These are phyloP conservation scores for Syngnathoides biaculeatus DNA, from an alignment of 2,113 vertebrate genomes.

Conservation along the genomic window DNA sequence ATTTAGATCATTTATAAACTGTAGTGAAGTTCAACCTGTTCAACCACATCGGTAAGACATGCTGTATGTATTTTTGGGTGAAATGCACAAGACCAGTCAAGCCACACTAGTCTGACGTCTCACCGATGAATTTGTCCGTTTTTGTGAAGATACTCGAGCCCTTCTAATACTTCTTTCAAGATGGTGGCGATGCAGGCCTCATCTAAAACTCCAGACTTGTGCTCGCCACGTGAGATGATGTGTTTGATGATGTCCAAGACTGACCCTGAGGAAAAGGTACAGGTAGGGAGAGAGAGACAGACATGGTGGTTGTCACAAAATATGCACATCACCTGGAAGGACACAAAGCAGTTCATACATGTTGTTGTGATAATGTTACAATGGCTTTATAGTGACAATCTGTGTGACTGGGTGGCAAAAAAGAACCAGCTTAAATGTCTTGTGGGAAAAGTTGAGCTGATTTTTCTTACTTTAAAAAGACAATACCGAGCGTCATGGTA, in stretches of 20 bases:
- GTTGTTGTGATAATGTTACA: neutral
- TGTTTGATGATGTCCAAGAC: constrained; percentile 95
- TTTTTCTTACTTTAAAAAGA: too few relatives aligned
- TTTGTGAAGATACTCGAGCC: constrained; percentile 91
- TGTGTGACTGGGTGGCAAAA: too few relatives aligned
- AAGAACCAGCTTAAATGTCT: too few relatives aligned
- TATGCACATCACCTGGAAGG: neutral
- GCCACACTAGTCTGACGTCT: neutral
- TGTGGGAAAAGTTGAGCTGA: too few relatives aligned
- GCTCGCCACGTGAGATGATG: constrained; percentile 89
- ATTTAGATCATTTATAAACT: constrained; percentile 57
- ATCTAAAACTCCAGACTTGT: constrained; percentile 87
- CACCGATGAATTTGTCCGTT: constrained; percentile 95
- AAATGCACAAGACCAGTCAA: neutral
- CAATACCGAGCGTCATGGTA: too few relatives aligned
- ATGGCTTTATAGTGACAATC: too few relatives aligned
- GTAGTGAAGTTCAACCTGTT: constrained; percentile 23
- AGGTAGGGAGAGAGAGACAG: neutral
- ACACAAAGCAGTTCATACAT: neutral
- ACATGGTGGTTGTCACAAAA: constrained; percentile 15
- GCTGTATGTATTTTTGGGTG: neutral
- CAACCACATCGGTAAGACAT: constrained; percentile 12
- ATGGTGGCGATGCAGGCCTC: constrained; percentile 88
- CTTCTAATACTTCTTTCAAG: constrained; percentile 89
- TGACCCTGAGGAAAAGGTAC: constrained; percentile 74